Conservation (phyloP, 2,797 vertebrate genomes). For the Danio jaintianensis region DNA sequence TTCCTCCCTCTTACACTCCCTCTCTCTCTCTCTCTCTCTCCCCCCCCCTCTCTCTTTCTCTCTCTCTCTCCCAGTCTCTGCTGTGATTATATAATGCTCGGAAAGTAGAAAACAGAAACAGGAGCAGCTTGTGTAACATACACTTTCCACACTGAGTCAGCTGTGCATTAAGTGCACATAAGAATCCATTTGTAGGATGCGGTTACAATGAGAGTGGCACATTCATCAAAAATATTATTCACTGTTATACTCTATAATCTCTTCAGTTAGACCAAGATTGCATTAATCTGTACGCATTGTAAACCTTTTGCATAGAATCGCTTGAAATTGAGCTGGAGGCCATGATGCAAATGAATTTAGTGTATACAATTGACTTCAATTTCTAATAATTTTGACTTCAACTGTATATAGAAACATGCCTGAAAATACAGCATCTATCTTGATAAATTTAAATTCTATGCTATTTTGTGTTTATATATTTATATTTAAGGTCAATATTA, state of each 20-base stretch:
- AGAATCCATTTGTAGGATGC: constrained; percentile 49
- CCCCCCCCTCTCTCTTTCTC: constrained; percentile 7
- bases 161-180: constrained; percentile 46
- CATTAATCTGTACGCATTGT: background rate
- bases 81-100: constrained; percentile 62
- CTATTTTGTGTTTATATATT: no score
- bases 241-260: background rate
- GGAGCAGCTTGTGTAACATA: constrained; percentile 63
- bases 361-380: no score
- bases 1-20: constrained; percentile 43
- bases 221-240: constrained; percentile 21
- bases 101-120: constrained; percentile 57
- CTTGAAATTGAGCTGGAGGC: background rate
- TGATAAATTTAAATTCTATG: no score
- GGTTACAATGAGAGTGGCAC: constrained; percentile 18
- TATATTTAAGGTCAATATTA: no score
- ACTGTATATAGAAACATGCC: no score
- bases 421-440: no score
- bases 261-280: background rate
- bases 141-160: constrained; percentile 49
- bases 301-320: background rate
- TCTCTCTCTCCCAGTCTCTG: constrained; percentile 35
- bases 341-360: background rate
- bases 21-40: constrained; percentile 28
- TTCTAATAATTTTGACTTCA: no score